Percentiles rank a stretch among this genome's conserved stretches.
These are phyloP conservation scores for Pithys albifrons DNA, from an alignment of 2,113 vertebrate genomes.

Conservation along the genomic window DNA sequence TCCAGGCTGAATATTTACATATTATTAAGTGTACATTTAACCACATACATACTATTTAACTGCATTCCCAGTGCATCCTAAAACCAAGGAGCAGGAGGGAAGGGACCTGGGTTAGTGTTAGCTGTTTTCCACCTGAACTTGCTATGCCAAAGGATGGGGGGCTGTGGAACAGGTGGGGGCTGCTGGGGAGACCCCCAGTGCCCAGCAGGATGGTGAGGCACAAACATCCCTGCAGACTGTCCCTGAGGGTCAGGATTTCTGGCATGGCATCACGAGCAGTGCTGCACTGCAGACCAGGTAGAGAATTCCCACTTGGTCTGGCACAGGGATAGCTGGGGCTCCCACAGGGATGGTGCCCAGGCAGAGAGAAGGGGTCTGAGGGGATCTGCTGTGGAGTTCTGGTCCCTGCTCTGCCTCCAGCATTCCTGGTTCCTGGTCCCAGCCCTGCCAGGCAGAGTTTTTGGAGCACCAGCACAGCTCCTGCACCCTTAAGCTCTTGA, in stretches of 20 bases:
- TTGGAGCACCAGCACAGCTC: accelerated
- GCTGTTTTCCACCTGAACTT: not conserved
- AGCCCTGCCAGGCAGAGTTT: not conserved
- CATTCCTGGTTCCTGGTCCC: not conserved
- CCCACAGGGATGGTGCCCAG: accelerated
- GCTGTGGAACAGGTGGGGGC: not conserved
- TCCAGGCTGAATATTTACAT: not conserved
- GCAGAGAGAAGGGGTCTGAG: not conserved
- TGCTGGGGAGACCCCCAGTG: not conserved
- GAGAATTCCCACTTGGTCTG: not conserved
- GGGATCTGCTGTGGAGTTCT: not conserved
- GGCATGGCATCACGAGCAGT: accelerated
- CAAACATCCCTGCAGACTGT: accelerated
- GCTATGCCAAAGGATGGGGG: not conserved
- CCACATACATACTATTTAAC: not conserved
- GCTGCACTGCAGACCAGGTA: accelerated
- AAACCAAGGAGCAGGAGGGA: not conserved
- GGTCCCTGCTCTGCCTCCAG: not conserved
- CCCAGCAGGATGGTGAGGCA: accelerated
- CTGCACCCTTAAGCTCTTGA: not conserved
- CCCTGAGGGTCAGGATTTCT: not conserved
- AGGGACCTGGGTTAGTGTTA: not conserved
- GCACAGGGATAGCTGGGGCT: not conserved
- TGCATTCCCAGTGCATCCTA: not conserved
- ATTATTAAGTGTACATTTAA: not conserved